phyloP scores from a whole-genome alignment of 1,140 invertebrate genomes.

The Charaxes varanes region DNA sequence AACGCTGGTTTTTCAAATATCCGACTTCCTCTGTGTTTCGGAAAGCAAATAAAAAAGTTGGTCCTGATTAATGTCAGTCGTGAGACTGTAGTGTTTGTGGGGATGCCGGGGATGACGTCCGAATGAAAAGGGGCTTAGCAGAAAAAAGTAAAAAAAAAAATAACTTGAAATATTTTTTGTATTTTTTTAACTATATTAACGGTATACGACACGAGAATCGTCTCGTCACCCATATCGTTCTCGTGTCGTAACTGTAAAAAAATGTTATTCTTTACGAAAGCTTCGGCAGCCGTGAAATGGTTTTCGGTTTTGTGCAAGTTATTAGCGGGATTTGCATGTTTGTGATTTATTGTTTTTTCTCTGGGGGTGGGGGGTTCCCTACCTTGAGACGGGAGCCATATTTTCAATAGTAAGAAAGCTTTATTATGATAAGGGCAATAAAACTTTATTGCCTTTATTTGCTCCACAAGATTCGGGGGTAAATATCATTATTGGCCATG shows the following conservation, averaged over 20 bases:
- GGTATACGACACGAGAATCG: no score
- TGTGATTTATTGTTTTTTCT: constrained; percentile 66
- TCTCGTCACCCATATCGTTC: constrained; percentile 3
- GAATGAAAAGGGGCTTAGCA: no score
- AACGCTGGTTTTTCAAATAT: no score
- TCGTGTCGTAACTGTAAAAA: constrained; percentile 23
- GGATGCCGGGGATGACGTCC: no score
- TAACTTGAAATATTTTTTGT: no score
- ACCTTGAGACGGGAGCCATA: constrained; percentile 34
- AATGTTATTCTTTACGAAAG: constrained; percentile 22
- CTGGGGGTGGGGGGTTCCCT: constrained; percentile 23
- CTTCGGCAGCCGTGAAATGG: constrained; percentile 66
- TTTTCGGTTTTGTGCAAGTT: constrained; percentile 72
- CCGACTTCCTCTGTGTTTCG: no score
- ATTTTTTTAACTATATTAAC: no score
- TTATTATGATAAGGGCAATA: constrained; percentile 34
- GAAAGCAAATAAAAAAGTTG: no score
- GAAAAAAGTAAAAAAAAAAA: no score
- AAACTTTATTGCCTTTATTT: constrained; percentile 27
- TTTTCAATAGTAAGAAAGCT: constrained; percentile 29
- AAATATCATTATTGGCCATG: no score
- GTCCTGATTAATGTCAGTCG: no score
- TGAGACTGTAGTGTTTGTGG: no score
- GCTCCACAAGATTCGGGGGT: not conserved
- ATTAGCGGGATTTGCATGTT: constrained; percentile 72